Percentiles rank a stretch among this genome's conserved stretches.
These are phyloP conservation scores for Balearica regulorum DNA, from an alignment of 2,797 vertebrate genomes.

Conservation along the genomic window DNA sequence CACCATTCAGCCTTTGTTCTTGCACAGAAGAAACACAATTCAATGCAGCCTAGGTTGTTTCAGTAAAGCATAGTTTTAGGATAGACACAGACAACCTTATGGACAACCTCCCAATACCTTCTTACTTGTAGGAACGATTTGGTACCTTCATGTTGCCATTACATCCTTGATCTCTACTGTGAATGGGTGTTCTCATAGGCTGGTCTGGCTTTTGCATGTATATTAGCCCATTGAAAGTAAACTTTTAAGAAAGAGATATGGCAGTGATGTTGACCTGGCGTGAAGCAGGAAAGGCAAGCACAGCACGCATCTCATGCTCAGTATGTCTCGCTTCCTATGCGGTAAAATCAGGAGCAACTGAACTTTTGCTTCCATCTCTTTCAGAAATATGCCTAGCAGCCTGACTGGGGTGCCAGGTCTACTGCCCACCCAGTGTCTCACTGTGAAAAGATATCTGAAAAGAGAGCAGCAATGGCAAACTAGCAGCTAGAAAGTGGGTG, in stretches of 20 bases:
- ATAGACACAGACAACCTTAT: not conserved
- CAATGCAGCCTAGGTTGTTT: not conserved
- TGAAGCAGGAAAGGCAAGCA: not conserved
- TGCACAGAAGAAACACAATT: not conserved
- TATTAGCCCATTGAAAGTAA: not conserved
- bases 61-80: not conserved
- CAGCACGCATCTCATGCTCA: not conserved
- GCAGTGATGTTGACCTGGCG: not conserved
- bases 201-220: not conserved
- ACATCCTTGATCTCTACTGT: not conserved
- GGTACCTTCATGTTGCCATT: rapidly evolving
- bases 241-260: not conserved
- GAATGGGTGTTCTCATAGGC: not conserved
- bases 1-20: not conserved
- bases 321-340: not conserved
- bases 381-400: not conserved
- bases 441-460: not conserved
- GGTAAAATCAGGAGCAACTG: not conserved
- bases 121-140: not conserved
- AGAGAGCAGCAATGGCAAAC: not conserved
- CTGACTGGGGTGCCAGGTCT: not conserved
- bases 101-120: rapidly evolving
- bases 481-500: not conserved
- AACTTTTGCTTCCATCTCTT: not conserved
- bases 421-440: not conserved